Percentiles rank a stretch among this genome's conserved stretches.
Conservation (phyloP, 2,888 invertebrate genomes). For the Trissolcus brochymenae region DNA sequence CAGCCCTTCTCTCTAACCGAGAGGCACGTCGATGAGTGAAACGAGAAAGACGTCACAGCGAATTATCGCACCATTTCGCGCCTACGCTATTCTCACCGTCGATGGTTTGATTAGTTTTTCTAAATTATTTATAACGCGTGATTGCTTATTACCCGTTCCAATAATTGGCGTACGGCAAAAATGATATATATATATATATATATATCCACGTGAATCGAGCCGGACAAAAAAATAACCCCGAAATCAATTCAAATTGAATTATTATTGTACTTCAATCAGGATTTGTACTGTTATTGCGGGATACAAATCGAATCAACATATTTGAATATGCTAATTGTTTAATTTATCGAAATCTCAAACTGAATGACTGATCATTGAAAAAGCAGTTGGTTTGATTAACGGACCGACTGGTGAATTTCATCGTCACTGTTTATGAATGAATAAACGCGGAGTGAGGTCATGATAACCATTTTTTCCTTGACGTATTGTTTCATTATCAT, state of each 20-base stretch:
- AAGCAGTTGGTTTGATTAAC: too few species aligned
- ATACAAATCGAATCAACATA: conserved; percentile 30
- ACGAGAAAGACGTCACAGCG: conserved; percentile 29
- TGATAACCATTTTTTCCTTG: too few species aligned
- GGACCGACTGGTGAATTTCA: too few species aligned
- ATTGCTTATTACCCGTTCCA: conserved; percentile 16
- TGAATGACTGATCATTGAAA: conserved; percentile 23
- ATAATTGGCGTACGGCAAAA: conserved; percentile 3
- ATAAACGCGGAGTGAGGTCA: too few species aligned
- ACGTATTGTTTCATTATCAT: too few species aligned
- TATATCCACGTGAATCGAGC: not conserved
- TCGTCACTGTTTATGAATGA: too few species aligned
- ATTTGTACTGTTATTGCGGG: conserved; percentile 12
- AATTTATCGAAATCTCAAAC: conserved; percentile 20
- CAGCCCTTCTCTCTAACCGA: conserved; percentile 37
- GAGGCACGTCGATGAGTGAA: conserved; percentile 46
- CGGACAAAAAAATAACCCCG: not conserved
- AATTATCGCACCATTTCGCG: conserved; percentile 26
- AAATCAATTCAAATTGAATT: conserved; percentile 8
- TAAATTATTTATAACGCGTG: conserved; percentile 12
- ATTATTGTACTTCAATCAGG: conserved; percentile 19
- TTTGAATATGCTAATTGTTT: conserved; percentile 34
- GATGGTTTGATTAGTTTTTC: conserved; percentile 18
- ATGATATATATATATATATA: too few species aligned
- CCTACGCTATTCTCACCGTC: conserved; percentile 13